Evolutionary conservation across 2,797 vertebrate species (phyloP), one percentile per base, ranked within the genome.

Genomic region (Scarus forsteni): DNA sequence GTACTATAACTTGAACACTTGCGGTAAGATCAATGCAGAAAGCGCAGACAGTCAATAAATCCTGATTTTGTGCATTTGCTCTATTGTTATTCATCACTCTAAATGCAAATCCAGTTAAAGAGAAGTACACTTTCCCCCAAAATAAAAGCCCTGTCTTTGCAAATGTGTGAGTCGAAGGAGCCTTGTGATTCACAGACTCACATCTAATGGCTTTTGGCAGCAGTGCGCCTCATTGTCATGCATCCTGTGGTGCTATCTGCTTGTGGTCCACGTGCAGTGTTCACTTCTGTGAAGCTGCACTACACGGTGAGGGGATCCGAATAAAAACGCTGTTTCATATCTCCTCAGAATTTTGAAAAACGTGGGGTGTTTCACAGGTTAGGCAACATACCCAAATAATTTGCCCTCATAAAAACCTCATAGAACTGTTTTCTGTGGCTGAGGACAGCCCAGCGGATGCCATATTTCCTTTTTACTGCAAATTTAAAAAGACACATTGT

Each of bases 161-260:
- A 57, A 74, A 45, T 53, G 59, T 81, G 39, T 60, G 55, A 58
- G 65, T 68, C 54, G 27, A 59, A 76, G 75, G 80, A 83, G 74
- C 63, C 73, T 80, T 68, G 73, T 80, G 66, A 84, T 83, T 71
- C 75, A 74, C 68, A 60, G 74, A 51, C 60, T 85, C 52, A 62
- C 65, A 85, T 86, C 55, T 79, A 80, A 83, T 81, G 80, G 85
- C 78, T 87, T 88, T 80, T 89, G 86, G 83, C 56, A 43, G 85
- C 83, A 77, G 77, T 80, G 72, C 65, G 82, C 64, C 88, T 93
- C 92, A 91, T 92, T 93, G 88, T 87, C 83, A 91, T 91, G 88
- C 90, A 84, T 77, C 80, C 81, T 79, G 18, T 81, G 78, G 78
- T 85, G 86, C 75, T 70, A 65, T 80, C 80, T 83, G 80, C 78